A percentile compares a stretch with the other conserved stretches of the same genome.
Conservation (phyloP, 2,888 invertebrate species). For the Andrena marginata region DNA sequence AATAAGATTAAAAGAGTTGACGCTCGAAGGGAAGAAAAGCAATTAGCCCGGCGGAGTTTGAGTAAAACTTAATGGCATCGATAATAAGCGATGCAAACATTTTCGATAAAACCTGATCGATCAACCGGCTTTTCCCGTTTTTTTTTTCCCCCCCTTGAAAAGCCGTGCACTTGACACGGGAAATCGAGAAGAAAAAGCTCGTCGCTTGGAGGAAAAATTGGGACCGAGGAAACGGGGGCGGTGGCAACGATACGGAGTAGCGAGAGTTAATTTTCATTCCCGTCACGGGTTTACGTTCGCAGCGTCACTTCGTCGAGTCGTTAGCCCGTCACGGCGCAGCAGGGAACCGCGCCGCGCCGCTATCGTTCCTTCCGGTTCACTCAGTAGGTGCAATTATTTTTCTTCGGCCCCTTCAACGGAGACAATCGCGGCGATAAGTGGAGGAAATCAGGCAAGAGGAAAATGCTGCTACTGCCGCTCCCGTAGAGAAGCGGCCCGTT, state of each 20-base stretch:
- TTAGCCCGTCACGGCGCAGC: slow-evolving; percentile 16
- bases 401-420: slow-evolving; percentile 27
- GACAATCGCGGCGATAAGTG: slow-evolving; percentile 53
- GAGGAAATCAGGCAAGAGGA: slow-evolving; percentile 46
- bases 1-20: slow-evolving; percentile 46
- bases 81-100: slow-evolving; percentile 30
- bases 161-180: too few species aligned
- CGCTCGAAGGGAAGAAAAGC: slow-evolving; percentile 36
- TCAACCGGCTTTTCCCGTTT: neutral
- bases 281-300: slow-evolving; percentile 28
- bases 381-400: slow-evolving; percentile 63
- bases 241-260: slow-evolving; percentile 3
- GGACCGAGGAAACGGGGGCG: too few species aligned
- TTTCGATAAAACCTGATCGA: neutral
- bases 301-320: slow-evolving; percentile 43
- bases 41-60: slow-evolving; percentile 35
- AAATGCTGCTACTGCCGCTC: slow-evolving; percentile 27
- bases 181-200: neutral
- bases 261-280: slow-evolving; percentile 42
- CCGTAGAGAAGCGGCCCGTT: slow-evolving; percentile 23
- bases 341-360: slow-evolving; percentile 5
- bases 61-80: slow-evolving; percentile 33
- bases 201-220: too few species aligned
- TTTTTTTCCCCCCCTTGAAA: neutral
- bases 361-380: slow-evolving; percentile 62